phyloP scores from a whole-genome alignment of 2,113 vertebrate genomes.

The Onychostruthus taczanowskii region DNA sequence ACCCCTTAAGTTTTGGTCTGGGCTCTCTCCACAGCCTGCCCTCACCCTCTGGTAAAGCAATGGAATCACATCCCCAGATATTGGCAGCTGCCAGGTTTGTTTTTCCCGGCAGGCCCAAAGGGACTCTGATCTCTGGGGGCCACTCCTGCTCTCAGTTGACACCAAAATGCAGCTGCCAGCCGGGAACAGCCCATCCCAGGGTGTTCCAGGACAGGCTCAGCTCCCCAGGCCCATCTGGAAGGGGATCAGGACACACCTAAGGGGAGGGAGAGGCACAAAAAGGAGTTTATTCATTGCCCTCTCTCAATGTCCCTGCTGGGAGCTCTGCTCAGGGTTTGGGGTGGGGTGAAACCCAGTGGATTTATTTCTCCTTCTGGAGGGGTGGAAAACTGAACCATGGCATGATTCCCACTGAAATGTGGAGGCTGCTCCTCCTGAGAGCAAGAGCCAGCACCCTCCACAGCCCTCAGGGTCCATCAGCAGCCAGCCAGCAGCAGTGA shows the following conservation, averaged over 20 bases:
- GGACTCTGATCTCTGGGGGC: not conserved
- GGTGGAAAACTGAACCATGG: not conserved
- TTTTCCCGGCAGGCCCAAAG: slow-evolving; percentile 15
- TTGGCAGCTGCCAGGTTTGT: not conserved
- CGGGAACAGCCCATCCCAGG: fast-evolving
- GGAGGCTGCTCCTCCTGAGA: not conserved
- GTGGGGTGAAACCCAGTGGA: not conserved
- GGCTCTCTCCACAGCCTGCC: not conserved
- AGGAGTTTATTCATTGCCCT: not conserved
- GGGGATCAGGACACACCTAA: fast-evolving
- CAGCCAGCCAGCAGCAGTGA: not conserved
- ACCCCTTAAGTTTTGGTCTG: not conserved
- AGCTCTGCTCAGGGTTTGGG: not conserved
- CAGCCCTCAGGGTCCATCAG: not conserved
- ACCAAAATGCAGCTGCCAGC: not conserved
- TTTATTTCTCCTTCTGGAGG: not conserved
- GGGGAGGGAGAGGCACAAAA: not conserved
- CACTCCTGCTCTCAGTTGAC: not conserved
- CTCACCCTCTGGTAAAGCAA: not conserved
- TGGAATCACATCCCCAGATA: not conserved
- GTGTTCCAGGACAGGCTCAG: not conserved
- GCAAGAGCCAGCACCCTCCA: not conserved
- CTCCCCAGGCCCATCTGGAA: not conserved
- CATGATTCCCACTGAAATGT: not conserved
- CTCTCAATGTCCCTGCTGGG: not conserved